Evolutionary conservation across 2,113 vertebrate species (phyloP), one percentile per base, ranked within the genome.

Genomic region (Phoxinus phoxinus): DNA sequence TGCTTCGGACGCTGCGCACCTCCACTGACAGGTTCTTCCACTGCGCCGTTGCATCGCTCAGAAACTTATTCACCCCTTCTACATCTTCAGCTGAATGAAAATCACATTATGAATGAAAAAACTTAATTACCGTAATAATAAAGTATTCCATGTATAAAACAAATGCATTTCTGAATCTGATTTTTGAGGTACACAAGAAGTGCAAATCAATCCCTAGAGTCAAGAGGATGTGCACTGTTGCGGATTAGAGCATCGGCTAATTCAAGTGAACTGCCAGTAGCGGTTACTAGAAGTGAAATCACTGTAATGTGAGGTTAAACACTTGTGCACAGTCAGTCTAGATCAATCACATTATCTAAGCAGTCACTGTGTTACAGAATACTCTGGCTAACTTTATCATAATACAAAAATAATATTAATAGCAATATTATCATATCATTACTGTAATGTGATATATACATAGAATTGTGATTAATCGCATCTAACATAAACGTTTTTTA

Each of bases 21-120:
- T 99, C 98, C 89, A 99, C 94, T 0, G 97, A 97, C 81, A 99
- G 94, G 87, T 99, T 97, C 88, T 94, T 96, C 98, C 98, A 99
- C 90, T 99, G 98, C 51, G 95, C 94, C 0, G 97, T 95, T 25
- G 96, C 95, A 2, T 99, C 98, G 32, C 74, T 93, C 93, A 99
- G 96, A 91, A 99, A 99, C 89, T 96, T 98, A 91, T 94, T 96
- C 85, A 99, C 96, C 3, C 92, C 96, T 85, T 99, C 98, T 4
- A 94, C 94, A 92, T 99, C 97, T 67, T 99, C 98, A 85, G 95
- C 98, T 99, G 89, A 35, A 90, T 89, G 71, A 23, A 25, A 37
- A 80, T 15, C 27, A 30, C 74, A 35, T 32, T 2, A 27, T 78
- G 30, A 78, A 25, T 19, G 19, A 77, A 61, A 51, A 77, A 61